Evolutionary conservation across 2,797 vertebrate genomes (phyloP).

Genomic region (Pipistrellus nathusii): DNA sequence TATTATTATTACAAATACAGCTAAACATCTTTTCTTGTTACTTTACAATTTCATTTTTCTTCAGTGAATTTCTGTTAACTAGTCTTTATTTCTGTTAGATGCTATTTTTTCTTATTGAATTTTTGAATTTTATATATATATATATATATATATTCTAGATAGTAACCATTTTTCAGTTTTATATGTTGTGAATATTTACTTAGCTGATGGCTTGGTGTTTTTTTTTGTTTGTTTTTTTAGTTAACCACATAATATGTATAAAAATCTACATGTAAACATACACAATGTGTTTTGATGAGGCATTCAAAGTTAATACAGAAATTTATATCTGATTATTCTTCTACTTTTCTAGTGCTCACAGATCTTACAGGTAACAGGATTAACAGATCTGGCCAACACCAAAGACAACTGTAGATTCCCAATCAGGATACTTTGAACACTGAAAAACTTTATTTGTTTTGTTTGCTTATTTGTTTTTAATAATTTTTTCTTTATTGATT

Average conservation of each 20-base stretch:
- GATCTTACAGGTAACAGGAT: neutral
- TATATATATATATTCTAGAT: neutral
- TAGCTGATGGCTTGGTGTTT: neutral
- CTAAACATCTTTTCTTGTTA: neutral
- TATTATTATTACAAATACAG: neutral
- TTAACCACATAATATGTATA: neutral
- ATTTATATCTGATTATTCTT: neutral
- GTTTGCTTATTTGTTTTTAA: too few relatives aligned
- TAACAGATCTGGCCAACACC: neutral
- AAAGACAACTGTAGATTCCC: neutral
- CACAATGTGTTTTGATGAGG: neutral
- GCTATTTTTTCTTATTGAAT: neutral
- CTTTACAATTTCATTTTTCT: neutral
- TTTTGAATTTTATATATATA: neutral
- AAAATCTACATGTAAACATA: neutral
- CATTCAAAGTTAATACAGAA: constrained; percentile 9
- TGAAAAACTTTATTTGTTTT: neutral
- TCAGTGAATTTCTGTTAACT: neutral
- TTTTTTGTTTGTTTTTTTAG: neutral
- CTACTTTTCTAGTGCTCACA: neutral
- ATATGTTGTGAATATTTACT: neutral
- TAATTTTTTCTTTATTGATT: too few relatives aligned
- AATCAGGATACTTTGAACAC: neutral
- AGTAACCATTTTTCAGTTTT: neutral
- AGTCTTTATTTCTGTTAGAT: neutral